Percentiles rank a stretch among this genome's conserved stretches.
These are phyloP conservation scores for Macrophya annulata DNA, from an alignment of 2,888 invertebrate genomes.

Conservation along the genomic window DNA sequence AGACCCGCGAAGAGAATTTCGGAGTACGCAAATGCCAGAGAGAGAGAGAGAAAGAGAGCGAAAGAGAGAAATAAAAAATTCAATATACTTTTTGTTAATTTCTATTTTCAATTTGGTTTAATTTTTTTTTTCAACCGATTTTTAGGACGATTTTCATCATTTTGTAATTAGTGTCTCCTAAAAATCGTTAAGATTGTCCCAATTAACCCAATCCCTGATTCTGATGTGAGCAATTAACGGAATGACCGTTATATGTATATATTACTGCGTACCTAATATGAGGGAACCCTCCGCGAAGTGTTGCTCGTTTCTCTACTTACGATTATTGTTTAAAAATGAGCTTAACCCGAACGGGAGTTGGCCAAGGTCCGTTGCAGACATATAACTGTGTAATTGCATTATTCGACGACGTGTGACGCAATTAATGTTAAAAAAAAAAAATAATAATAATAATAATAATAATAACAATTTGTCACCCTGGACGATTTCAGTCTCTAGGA, in stretches of 20 bases:
- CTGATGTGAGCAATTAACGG: background rate
- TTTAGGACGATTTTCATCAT: background rate
- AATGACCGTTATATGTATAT: background rate
- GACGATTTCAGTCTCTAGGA: background rate
- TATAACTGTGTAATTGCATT: conserved; percentile 27
- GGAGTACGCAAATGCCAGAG: background rate
- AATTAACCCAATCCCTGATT: background rate
- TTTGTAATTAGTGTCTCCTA: background rate
- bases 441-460: background rate
- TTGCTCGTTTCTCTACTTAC: background rate
- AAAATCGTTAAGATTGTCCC: background rate
- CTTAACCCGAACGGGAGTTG: background rate
- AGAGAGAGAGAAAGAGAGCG: background rate
- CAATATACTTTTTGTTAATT: background rate
- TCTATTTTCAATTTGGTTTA: background rate
- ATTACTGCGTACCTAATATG: background rate
- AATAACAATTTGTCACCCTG: background rate
- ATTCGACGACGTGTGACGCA: conserved; percentile 45
- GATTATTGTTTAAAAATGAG: conserved; percentile 28
- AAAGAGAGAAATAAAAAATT: background rate
- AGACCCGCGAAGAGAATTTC: conserved; percentile 4
- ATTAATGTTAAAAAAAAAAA: background rate
- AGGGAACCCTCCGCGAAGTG: background rate
- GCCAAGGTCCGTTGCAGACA: background rate
- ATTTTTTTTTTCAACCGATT: background rate